These are phyloP conservation scores for Sebastiscus tertius DNA, from an alignment of 2,797 vertebrate species.

Conservation along the genomic window DNA sequence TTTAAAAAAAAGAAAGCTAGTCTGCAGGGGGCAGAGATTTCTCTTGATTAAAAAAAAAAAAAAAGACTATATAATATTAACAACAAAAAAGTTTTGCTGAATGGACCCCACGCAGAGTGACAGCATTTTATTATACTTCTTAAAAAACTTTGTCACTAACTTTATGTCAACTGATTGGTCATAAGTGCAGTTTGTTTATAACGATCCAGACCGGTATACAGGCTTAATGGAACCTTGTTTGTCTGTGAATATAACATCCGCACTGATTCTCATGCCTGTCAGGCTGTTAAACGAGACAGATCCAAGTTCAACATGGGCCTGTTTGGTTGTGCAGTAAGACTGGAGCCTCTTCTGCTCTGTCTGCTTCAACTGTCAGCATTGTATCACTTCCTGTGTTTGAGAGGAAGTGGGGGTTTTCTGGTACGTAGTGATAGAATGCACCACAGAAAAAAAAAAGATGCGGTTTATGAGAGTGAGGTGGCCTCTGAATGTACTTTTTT, in stretches of 20 bases:
- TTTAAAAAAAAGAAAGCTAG: too few species aligned
- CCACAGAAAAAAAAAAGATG: not conserved
- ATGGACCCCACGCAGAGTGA: not conserved
- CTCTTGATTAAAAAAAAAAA: too few species aligned
- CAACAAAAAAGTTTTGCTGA: fast-evolving
- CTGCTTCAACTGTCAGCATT: conserved; percentile 24
- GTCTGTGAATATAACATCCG: conserved; percentile 3
- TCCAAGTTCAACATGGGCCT: not conserved
- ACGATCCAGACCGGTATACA: not conserved
- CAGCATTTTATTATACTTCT: not conserved
- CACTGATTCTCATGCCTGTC: not conserved
- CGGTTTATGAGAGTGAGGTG: not conserved
- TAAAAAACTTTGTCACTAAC: not conserved
- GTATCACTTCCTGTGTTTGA: conserved; percentile 62
- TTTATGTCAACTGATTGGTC: not conserved
- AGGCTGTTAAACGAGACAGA: not conserved
- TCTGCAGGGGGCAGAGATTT: too few species aligned
- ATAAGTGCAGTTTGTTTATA: conserved; percentile 28
- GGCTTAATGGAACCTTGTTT: conserved; percentile 47
- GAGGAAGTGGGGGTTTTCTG: conserved; percentile 67
- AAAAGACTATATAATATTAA: not conserved
- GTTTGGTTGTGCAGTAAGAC: not conserved
- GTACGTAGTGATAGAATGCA: conserved; percentile 14
- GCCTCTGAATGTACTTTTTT: not conserved
- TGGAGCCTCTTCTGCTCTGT: not conserved